Conservation (phyloP, 2,888 invertebrate genomes). For the Barypeithes pellucidus region DNA sequence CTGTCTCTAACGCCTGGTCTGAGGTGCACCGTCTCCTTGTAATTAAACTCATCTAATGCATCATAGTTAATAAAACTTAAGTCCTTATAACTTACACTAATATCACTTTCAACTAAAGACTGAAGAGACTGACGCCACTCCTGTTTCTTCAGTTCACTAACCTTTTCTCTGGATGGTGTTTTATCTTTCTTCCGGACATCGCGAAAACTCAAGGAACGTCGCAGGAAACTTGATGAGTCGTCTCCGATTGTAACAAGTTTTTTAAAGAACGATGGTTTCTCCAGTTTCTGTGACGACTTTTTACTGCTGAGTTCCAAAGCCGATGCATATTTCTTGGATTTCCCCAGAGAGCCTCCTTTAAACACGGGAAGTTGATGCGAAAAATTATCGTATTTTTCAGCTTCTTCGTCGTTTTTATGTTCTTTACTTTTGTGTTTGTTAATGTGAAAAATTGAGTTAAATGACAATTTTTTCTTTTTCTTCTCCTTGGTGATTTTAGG, state of each 20-base stretch:
- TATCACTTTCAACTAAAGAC: conserved; percentile 73
- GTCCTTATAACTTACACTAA: conserved; percentile 74
- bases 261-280: conserved; percentile 64
- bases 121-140: conserved; percentile 74
- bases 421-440: conserved; percentile 59
- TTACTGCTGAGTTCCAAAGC: conserved; percentile 62
- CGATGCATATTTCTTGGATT: conserved; percentile 61
- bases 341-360: conserved; percentile 55
- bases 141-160: conserved; percentile 65
- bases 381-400: conserved; percentile 61
- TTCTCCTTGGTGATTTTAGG: conserved; percentile 54
- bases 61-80: conserved; percentile 75
- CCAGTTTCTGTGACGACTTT: conserved; percentile 28
- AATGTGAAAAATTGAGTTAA: conserved; percentile 61
- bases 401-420: conserved; percentile 60
- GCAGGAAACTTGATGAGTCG: conserved; percentile 64
- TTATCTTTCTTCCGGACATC: conserved; percentile 64
- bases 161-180: conserved; percentile 61
- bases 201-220: conserved; percentile 67
- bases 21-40: conserved; percentile 51
- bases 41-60: conserved; percentile 71
- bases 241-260: conserved; percentile 64
- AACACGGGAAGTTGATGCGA: conserved; percentile 58
- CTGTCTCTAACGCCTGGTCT: conserved; percentile 38
- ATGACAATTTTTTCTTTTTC: conserved; percentile 62